A percentile compares a stretch with the other conserved stretches of the same genome.
Evolutionary conservation across 2,113 vertebrate species (phyloP).

Genomic region (Orthonyx spaldingii): DNA sequence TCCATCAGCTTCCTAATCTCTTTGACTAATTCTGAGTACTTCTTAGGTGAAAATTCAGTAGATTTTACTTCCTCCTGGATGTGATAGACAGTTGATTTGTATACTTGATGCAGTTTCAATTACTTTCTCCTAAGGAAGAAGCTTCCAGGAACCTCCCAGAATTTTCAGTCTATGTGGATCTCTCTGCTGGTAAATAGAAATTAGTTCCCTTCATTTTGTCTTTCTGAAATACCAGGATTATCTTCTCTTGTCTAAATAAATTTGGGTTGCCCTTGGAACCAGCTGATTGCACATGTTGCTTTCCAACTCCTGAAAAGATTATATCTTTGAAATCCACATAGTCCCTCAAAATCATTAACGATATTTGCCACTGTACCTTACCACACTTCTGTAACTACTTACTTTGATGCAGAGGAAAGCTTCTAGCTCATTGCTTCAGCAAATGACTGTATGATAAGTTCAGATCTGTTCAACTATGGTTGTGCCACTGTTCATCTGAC

Average conservation of each 20-base stretch:
- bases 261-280: background rate
- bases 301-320: background rate
- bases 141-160: background rate
- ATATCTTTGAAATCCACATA: background rate
- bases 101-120: background rate
- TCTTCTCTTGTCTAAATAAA: background rate
- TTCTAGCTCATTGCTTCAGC: conserved; percentile 41
- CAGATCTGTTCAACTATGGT: conserved; percentile 28
- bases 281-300: background rate
- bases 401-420: background rate
- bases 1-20: background rate
- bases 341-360: conserved; percentile 7
- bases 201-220: background rate
- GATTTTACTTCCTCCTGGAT: background rate
- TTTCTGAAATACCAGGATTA: background rate
- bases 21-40: background rate
- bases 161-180: background rate
- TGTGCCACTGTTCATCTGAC: background rate
- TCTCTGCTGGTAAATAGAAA: background rate
- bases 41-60: background rate
- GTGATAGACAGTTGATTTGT: background rate
- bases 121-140: background rate
- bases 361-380: conserved; percentile 6
- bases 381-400: conserved; percentile 17
- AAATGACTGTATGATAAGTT: conserved; percentile 37